Conservation (phyloP, 2,797 vertebrate genomes). For the Mallotus villosus region DNA sequence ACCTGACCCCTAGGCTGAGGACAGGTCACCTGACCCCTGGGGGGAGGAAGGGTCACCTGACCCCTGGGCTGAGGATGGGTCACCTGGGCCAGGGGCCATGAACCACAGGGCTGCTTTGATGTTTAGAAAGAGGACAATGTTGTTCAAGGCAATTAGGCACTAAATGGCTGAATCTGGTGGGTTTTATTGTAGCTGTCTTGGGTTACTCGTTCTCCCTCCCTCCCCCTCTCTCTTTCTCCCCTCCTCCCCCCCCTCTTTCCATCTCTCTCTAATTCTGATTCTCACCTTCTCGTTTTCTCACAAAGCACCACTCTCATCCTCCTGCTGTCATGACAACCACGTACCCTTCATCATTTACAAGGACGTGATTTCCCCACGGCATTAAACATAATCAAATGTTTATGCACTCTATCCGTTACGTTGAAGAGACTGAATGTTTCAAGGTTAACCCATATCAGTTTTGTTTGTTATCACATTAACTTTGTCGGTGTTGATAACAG, state of each 20-base stretch:
- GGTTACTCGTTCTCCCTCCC: neutral
- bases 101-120: neutral
- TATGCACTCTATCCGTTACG: too few relatives aligned
- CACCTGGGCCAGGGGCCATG: too few relatives aligned
- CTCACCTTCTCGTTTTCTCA: too few relatives aligned
- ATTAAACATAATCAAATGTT: neutral
- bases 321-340: slow-evolving; percentile 59
- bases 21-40: too few relatives aligned
- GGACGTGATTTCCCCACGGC: neutral
- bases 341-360: slow-evolving; percentile 28
- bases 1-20: too few relatives aligned
- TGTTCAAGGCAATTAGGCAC: slow-evolving; percentile 43
- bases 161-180: slow-evolving; percentile 22
- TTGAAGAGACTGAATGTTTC: too few relatives aligned
- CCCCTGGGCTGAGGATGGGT: too few relatives aligned
- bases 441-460: too few relatives aligned
- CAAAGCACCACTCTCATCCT: neutral
- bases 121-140: neutral
- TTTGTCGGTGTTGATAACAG: too few relatives aligned
- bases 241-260: neutral
- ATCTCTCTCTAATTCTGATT: too few relatives aligned
- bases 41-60: too few relatives aligned
- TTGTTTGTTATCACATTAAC: too few relatives aligned
- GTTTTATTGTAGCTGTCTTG: slow-evolving; percentile 12
- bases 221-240: neutral